Percentiles rank a stretch among this genome's conserved stretches.
Conservation (phyloP, 64 coral and sea anemone genomes). For the Stichodactyla helianthus region DNA sequence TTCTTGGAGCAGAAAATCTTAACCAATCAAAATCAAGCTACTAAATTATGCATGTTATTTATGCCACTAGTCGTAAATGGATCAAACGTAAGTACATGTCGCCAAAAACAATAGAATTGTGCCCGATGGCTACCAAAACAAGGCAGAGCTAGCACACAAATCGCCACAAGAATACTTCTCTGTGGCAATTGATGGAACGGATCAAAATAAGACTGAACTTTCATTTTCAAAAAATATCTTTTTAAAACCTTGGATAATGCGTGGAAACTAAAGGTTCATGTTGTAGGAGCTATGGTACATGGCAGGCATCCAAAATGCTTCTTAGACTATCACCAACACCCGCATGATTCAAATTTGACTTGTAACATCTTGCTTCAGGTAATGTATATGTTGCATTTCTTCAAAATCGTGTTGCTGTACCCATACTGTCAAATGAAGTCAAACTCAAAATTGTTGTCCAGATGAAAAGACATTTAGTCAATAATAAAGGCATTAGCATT, state of each 20-base stretch:
- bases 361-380: not conserved
- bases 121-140: too few relatives aligned
- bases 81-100: too few relatives aligned
- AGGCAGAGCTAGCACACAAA: not conserved
- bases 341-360: not conserved
- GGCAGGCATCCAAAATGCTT: not conserved
- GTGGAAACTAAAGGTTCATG: not conserved
- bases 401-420: too few relatives aligned
- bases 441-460: too few relatives aligned
- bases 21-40: too few relatives aligned
- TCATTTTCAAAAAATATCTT: not conserved
- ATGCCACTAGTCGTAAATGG: too few relatives aligned
- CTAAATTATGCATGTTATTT: too few relatives aligned
- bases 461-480: too few relatives aligned
- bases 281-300: not conserved
- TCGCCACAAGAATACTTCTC: not conserved
- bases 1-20: too few relatives aligned
- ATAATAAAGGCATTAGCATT: too few relatives aligned
- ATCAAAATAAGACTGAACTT: not conserved
- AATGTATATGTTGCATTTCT: not conserved
- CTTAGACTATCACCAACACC: not conserved
- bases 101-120: too few relatives aligned
- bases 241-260: not conserved
- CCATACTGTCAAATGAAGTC: too few relatives aligned
- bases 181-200: not conserved